A percentile compares a stretch with the other conserved stretches of the same genome.
Evolutionary conservation across 2,797 vertebrate species (phyloP).

Genomic region (Pipistrellus nathusii): DNA sequence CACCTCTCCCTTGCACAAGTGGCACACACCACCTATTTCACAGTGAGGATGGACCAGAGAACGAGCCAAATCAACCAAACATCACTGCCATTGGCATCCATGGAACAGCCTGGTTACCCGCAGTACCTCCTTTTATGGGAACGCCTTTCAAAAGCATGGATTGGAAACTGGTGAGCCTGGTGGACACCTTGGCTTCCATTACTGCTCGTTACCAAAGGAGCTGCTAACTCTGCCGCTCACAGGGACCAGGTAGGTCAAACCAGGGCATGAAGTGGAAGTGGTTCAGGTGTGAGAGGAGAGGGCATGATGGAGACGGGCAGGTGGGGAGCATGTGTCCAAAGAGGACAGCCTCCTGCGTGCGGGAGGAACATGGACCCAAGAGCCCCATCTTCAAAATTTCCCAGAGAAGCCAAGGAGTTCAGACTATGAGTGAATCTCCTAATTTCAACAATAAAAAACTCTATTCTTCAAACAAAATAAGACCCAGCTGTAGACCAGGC

Average conservation of each 20-base stretch:
- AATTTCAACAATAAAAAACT: neutral
- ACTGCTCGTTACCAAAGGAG: neutral
- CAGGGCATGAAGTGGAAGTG: neutral
- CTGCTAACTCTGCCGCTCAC: neutral
- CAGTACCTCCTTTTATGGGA: neutral
- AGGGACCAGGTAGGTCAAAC: neutral
- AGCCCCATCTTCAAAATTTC: neutral
- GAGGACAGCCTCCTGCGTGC: neutral
- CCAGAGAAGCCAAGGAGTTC: conserved; percentile 1
- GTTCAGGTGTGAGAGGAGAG: neutral
- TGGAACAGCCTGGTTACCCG: neutral
- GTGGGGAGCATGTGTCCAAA: neutral
- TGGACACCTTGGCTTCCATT: neutral
- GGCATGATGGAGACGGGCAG: neutral
- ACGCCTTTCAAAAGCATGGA: rapidly evolving
- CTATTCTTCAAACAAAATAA: neutral
- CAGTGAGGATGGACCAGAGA: neutral
- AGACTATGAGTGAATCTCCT: neutral
- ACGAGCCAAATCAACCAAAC: neutral
- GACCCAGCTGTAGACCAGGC: neutral
- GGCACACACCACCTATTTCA: neutral
- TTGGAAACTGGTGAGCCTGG: neutral
- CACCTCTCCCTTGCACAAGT: neutral
- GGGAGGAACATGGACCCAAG: neutral
- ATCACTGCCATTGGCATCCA: rapidly evolving